Evolutionary conservation across 2,113 vertebrate species (phyloP), one percentile per base, ranked within the genome.

Genomic region (Cinclus cinclus): DNA sequence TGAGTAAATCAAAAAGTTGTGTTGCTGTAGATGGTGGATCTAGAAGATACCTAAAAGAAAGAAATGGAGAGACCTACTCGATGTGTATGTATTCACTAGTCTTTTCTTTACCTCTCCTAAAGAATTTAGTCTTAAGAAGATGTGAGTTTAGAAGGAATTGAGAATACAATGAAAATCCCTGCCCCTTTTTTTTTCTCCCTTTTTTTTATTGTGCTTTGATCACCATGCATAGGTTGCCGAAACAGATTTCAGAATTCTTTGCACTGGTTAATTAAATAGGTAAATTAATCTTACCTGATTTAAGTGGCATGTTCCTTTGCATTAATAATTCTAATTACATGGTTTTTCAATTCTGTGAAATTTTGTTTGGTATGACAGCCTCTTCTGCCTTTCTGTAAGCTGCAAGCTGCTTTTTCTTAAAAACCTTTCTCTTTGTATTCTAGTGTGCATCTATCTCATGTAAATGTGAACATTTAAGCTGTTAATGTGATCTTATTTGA

Each of bases 121-220:
- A 68, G 23, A 70, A 70, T 65, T 90, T 37, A 13, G 82, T 28
- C n/a, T 65, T 17, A 4, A 52, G n/a, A 27, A 74, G 15, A 35
- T 4, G 1, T 30, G 13, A 11, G 5, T 7, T 77, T 83, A 73
- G 37, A 44, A 83, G 25, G 13, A 71, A 46, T 46, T 63, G 44
- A 89, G 71, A 71, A 41, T 63, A 42, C 7, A 7, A 6, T 53
- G 25, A 15, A 1, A 4, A 42, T 74, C 33, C n/a, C 22, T 44
- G 39, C 19, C 6, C 6, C 20, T 10, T 64, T 18, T 50, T 10
- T 6, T 1, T 0, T 0, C 6, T 1, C 3, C 6, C 0, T 5
- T 22, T 49, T 39, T 52, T n/a, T 10, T n/a, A 22, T 37, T 33
- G 14, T 37, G 27, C 31, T 11, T 88, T 33, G 58, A 63, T 76